Base-by-base conservation (phyloP, 2,888 invertebrate genomes). In the Sicus ferrugineus region DNA sequence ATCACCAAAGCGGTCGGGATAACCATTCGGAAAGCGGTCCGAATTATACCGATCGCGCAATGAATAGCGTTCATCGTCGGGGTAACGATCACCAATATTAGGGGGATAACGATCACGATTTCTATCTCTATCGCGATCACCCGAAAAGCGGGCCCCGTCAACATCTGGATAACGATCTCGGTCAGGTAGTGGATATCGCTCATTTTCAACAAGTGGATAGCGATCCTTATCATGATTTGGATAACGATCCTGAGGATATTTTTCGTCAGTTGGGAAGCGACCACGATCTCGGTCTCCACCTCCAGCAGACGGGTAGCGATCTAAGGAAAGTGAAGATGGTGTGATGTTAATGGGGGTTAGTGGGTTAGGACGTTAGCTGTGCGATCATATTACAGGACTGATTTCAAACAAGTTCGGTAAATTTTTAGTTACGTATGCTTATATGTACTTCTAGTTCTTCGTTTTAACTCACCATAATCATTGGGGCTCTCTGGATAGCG, bases 391-490 rank as follows among this genome's bases (percentile, higher is more conserved):
- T 16, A 19, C n/a, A 34, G 30, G 5, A 58, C 2, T 59, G 30
- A 11, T 4, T 59, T 9, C 21, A 34, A 23, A 54, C 16, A n/a
- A n/a, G n/a, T n/a, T n/a, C n/a, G n/a, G 9, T 42, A 16, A 4
- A 9, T n/a, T 42, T 42, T 42, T 16, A 42, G 42, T 42, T n/a
- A 42, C n/a, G 9, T 16, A 46, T n/a, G n/a, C 19, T 14, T 46
- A 46, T 19, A 46, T 11, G 2, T 7, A 64, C 30, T n/a, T 4
- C 21, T 48, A 31, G 2, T 31, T 1, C 7, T n/a, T n/a, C n/a
- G n/a, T n/a, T n/a, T n/a, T n/a, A n/a, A 70, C 73, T 73, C 76
- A 83, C 84, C 84, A 74, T 83, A 81, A 68, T 84, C 83, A 58
- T 77, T 77, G 38, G 72, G 75, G 5, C 74, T 73, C 26, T 76